Conservation (phyloP, 2,113 vertebrate species). For the Laticauda laticaudata region DNA sequence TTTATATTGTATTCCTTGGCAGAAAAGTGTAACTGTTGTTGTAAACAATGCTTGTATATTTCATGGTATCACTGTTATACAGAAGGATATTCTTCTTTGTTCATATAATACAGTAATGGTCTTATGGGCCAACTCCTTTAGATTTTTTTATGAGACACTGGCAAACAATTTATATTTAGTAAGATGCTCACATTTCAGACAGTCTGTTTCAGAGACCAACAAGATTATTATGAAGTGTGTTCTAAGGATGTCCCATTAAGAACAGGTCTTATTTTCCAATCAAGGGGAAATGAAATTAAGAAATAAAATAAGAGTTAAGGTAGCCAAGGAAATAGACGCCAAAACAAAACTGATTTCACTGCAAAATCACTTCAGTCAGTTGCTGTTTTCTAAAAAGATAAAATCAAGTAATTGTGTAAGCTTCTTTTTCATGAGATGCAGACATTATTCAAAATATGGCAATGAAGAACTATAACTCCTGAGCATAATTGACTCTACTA, state of each 20-base stretch:
- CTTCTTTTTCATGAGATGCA: fast-evolving
- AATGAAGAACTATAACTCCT: conserved; percentile 6
- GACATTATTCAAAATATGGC: neutral
- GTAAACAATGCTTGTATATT: too few species aligned
- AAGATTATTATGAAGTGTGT: neutral
- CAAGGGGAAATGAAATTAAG: neutral
- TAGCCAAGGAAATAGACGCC: neutral
- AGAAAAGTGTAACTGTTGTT: too few species aligned
- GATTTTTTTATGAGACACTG: too few species aligned
- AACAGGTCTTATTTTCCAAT: neutral
- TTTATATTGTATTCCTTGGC: too few species aligned
- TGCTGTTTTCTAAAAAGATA: neutral
- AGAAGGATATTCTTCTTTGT: too few species aligned
- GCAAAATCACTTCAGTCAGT: fast-evolving
- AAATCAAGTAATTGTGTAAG: neutral
- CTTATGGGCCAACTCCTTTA: too few species aligned
- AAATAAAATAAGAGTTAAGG: neutral
- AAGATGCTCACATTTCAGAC: too few species aligned
- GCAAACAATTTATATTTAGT: too few species aligned
- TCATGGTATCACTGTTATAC: too few species aligned
- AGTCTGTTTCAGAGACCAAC: neutral
- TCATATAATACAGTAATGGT: too few species aligned
- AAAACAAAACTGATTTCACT: neutral
- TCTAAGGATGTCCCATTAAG: neutral
- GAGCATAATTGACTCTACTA: fast-evolving